Base-by-base conservation (phyloP, 2,113 vertebrate genomes). In the Trogon surrucura region DNA sequence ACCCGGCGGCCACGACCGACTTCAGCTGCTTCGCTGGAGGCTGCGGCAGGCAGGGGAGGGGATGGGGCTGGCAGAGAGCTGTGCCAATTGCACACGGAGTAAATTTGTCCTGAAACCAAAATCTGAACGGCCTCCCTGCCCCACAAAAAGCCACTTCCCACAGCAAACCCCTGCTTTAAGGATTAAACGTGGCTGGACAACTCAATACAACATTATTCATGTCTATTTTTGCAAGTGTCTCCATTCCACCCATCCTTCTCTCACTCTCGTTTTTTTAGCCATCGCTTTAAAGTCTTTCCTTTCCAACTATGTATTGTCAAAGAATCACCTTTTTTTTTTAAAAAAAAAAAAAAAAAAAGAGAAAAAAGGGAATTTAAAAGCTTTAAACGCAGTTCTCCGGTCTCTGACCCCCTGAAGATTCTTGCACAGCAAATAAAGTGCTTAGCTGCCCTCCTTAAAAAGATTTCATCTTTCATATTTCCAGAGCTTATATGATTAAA, bases 381-480 rank as follows among this genome's bases (percentile, higher is more conserved):
- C 91, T 96, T 97, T 91, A 96, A 96, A 90, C 85, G 75, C 83
- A 77, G 64, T 91, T 95, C 87, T 95, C 62, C 14, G 16, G 56
- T 91, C 92, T 91, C 60, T 7, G 15, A 66, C 58, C 93, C 93
- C 91, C 89, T 89, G 95, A 97, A 97, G 94, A 97, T 97, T 85
- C 96, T 78, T 82, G 60, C 78, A 50, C 88, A 65, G 94, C 88
- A 96, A 93, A 96, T 90, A 93, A 94, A 71, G 73, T 88, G 66
- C 81, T 91, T 94, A 81, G 77, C 86, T 4, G 12, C 72, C 84
- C 85, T 81, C 56, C 87, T 88, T 95, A 80, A 74, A 94, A 92
- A 96, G 95, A 90, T 82, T 88, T 93, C 81, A 96, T 97, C 95
- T 95, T 45, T 80, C 77, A 38, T 93, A 93, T 96, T 97, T 96